Percentiles rank a stretch among this genome's conserved stretches.
phyloP scores from a whole-genome alignment of 2,888 invertebrate genomes.

The Clusia tigrina region DNA sequence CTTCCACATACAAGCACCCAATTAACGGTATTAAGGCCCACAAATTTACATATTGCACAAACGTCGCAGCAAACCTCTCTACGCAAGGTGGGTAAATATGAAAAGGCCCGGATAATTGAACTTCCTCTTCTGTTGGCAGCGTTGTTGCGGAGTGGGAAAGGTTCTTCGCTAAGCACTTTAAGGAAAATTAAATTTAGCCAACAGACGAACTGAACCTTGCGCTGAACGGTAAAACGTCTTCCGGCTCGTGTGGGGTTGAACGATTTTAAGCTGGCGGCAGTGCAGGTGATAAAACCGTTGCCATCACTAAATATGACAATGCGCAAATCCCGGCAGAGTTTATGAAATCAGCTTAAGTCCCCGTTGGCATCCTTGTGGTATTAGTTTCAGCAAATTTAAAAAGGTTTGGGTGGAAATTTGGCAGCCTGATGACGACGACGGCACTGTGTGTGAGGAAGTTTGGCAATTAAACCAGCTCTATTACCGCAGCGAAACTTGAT shows the following conservation, averaged over 20 bases:
- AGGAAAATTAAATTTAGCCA: conserved; percentile 18
- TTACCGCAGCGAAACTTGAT: too few relatives aligned
- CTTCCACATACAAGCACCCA: neutral
- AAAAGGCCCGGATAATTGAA: conserved; percentile 9
- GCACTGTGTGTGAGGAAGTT: too few relatives aligned
- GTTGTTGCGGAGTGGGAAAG: neutral
- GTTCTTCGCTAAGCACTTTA: conserved; percentile 17
- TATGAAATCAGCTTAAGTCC: neutral
- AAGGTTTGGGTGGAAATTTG: too few relatives aligned
- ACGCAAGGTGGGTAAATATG: neutral
- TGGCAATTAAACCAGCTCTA: too few relatives aligned
- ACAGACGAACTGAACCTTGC: neutral
- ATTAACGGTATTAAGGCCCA: neutral
- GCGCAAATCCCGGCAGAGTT: neutral
- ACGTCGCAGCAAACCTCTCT: neutral
- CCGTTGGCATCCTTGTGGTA: neutral
- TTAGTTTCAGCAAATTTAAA: neutral
- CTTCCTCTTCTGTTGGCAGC: too few relatives aligned
- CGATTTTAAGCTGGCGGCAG: conserved; percentile 8
- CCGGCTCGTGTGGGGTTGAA: conserved; percentile 8
- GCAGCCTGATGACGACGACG: too few relatives aligned
- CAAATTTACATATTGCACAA: neutral
- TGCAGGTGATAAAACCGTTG: conserved; percentile 8
- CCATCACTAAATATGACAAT: neutral
- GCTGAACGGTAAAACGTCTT: neutral